phyloP scores from a whole-genome alignment of 2,888 invertebrate genomes.

The Anaspis maculata region DNA sequence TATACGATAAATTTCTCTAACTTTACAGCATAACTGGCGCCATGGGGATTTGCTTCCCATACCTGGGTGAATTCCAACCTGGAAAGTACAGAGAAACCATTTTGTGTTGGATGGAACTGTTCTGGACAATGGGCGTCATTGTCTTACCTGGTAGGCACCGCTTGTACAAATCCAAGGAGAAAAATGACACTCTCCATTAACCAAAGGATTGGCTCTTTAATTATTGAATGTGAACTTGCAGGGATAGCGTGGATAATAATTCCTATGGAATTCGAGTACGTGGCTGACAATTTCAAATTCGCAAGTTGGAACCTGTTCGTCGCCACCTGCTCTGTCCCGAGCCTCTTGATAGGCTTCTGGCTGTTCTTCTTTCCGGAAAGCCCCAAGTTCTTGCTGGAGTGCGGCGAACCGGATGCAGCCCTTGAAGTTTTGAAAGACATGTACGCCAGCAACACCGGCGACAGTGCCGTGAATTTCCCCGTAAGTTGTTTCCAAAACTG shows the following conservation, averaged over 20 bases:
- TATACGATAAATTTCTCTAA: too few species aligned
- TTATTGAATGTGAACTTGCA: too few species aligned
- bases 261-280: conserved; percentile 56
- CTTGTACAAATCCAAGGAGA: too few species aligned
- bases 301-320: conserved; percentile 78
- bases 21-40: conserved; percentile 63
- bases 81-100: conserved; percentile 72
- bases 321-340: conserved; percentile 64
- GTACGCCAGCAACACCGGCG: conserved; percentile 64
- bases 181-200: conserved; percentile 19
- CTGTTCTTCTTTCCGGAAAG: conserved; percentile 70
- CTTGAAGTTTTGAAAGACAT: conserved; percentile 59
- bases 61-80: conserved; percentile 74
- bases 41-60: conserved; percentile 76
- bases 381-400: conserved; percentile 73
- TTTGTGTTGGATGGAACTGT: conserved; percentile 79
- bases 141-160: conserved; percentile 61
- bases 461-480: conserved; percentile 61
- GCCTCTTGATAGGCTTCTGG: conserved; percentile 60
- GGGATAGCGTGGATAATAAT: conserved; percentile 74
- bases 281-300: conserved; percentile 54
- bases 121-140: conserved; percentile 75
- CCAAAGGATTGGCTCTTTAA: too few species aligned
- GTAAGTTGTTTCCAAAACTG: conserved; percentile 42
- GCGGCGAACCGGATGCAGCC: conserved; percentile 70